Base-by-base conservation (phyloP, 2,888 invertebrate genomes). In the Drosophila parthenogenetica region DNA sequence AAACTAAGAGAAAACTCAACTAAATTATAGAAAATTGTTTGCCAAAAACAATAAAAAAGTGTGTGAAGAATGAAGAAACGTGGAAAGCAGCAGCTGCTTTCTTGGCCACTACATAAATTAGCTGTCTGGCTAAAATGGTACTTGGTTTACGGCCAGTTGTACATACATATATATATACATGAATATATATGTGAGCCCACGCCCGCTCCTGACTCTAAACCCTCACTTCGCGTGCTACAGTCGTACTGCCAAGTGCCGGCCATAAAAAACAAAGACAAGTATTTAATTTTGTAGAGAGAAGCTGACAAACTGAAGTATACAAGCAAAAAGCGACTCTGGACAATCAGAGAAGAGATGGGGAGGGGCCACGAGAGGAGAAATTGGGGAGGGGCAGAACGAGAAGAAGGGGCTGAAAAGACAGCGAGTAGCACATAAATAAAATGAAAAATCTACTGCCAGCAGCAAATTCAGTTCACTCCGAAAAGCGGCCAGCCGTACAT, bases 91-190 rank as follows among this genome's bases (percentile, higher is more conserved):
- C 79, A 77, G 85, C 85, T 87, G 79, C 78, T 62, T 63, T 69
- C 76, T 74, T 81, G 80, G 81, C 75, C 87, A 90, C 90, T 90
- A 89, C 76, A 90, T 90, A 90, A 90, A 90, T 90, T 90, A 90
- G 88, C 81, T 90, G 86, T 80, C 88, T 86, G 79, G 73, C 63
- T 71, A 73, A 81, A 87, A 81, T 81, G 79, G 79, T 73, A 75
- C 65, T 66, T 70, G 70, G 57, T 77, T 81, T 82, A 85, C 79
- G 74, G 71, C 74, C 79, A 77, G 71, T 75, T 70, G 49, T 62
- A 60, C 49, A 79, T 68, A 75, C 59, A 50, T 17, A 40, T 59
- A 40, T 59, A 39, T 37, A 40, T 55, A 59, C 37, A 76, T 64
- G 22, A 22, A 22, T 22, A 74, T 59, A 46, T 16, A 39, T 35